A percentile compares a stretch with the other conserved stretches of the same genome.
These are phyloP conservation scores for Spinibarbus caldwelli DNA, from an alignment of 2,797 vertebrate species.

Conservation along the genomic window DNA sequence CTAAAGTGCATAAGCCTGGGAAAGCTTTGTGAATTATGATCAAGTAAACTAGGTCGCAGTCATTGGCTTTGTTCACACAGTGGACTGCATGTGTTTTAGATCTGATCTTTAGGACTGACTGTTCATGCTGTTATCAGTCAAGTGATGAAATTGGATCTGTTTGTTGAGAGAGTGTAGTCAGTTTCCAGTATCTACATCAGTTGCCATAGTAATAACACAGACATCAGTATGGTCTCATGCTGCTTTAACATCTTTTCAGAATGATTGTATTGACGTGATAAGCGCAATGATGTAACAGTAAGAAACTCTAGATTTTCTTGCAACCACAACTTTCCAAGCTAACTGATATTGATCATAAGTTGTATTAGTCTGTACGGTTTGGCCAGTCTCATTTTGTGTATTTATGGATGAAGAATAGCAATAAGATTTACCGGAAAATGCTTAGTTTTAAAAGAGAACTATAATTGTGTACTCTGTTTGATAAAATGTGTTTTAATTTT, in stretches of 20 bases:
- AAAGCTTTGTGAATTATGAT: background rate
- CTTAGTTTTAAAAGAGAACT: background rate
- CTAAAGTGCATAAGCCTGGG: background rate
- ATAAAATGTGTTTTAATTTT: background rate
- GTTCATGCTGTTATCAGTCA: background rate
- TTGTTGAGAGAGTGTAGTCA: too few species aligned
- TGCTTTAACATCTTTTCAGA: too few species aligned
- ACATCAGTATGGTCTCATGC: background rate
- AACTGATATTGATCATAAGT: background rate
- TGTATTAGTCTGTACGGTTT: background rate
- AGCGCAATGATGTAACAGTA: background rate
- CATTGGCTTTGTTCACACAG: background rate
- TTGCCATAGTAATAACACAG: background rate
- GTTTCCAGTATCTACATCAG: constrained; percentile 7
- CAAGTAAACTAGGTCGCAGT: background rate
- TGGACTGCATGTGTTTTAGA: background rate
- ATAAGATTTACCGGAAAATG: background rate
- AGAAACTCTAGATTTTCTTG: background rate
- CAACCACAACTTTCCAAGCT: background rate
- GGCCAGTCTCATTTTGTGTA: background rate
- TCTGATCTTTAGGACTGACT: constrained; percentile 7
- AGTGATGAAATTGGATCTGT: constrained; percentile 5
- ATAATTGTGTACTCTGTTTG: background rate
- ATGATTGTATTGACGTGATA: background rate
- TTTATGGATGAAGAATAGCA: background rate